Conservation (phyloP, 2,797 vertebrate genomes). For the Diglossa cyanea region DNA sequence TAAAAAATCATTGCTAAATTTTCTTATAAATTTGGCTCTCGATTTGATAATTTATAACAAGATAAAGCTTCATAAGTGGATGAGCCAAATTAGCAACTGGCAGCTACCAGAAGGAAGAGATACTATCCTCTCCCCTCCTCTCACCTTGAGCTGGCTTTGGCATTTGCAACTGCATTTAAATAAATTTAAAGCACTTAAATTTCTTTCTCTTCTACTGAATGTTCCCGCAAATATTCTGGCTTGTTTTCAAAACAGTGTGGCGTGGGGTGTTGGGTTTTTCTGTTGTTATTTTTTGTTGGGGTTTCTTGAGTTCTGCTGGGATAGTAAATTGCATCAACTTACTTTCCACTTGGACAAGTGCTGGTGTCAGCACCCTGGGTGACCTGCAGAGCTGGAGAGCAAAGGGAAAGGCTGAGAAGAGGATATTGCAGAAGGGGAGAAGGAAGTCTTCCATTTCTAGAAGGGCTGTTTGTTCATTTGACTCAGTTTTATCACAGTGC, state of each 20-base stretch:
- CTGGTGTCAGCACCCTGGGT: not conserved
- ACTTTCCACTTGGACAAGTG: not conserved
- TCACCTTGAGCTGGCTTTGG: not conserved
- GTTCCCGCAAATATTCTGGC: slow-evolving; percentile 14
- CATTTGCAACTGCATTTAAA: not conserved
- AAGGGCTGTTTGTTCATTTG: not conserved
- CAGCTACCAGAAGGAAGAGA: not conserved
- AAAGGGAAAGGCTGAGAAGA: not conserved
- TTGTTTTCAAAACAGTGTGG: not conserved
- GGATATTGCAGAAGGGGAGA: not conserved
- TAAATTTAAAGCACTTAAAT: not conserved
- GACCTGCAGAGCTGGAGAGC: not conserved
- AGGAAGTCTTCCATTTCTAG: not conserved
- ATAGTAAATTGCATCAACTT: not conserved
- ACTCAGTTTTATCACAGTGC: not conserved
- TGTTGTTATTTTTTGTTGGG: not conserved
- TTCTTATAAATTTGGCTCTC: too few relatives aligned
- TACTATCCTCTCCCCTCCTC: not conserved
- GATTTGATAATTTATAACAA: too few relatives aligned
- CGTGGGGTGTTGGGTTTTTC: not conserved
- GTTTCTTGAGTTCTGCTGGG: not conserved
- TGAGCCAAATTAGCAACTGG: not conserved
- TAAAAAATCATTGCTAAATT: too few relatives aligned
- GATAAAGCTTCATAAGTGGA: not conserved
- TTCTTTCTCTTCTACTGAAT: not conserved